Base-by-base conservation (phyloP, 2,797 vertebrate genomes). In the Potorous gilbertii region DNA sequence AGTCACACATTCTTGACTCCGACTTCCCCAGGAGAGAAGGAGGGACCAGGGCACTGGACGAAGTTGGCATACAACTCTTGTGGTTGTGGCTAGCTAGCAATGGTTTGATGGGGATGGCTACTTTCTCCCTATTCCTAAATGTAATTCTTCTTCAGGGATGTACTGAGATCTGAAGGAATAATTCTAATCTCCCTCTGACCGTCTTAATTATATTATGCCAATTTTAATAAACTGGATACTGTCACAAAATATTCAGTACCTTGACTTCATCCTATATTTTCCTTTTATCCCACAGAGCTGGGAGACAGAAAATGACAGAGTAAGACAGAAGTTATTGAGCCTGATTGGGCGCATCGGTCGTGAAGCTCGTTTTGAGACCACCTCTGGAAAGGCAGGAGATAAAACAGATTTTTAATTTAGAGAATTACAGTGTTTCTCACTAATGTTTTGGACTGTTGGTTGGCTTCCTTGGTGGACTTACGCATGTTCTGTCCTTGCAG, bases 321-420 rank as follows among this genome's bases (percentile, higher is more conserved):
- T 99, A 87, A 98, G 99, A 94, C 99, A 99, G 98, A 99, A 99
- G 97, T 99, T 99, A 55, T 97, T 99, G 97, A 99, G 99, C 98
- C 98, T 99, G 95, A 99, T 99, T 31, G 99, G 99, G 93, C 99
- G 99, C 95, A 99, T 99, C 46, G 99, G 99, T 92, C 99, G 99
- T 97, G 99, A 99, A 97, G 99, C 99, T 94, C 99, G 99, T 55
- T 99, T 99, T 55, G 99, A 99, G 96, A 99, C 99, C 4, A 99
- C 99, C 90, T 99, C 99, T 62, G 99, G 99, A 98, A 99, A 99
- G 99, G 99, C 99, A 97, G 10, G 98, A 95, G 55, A 96, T 66
- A 94, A 56, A 62, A 74, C 93, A 92, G 90, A 56, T 92, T 91
- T 96, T 95, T 92, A 54, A 94, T 50, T 90, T 95, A 28, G 91